phyloP scores from a whole-genome alignment of 2,888 invertebrate genomes.

The Nowickia ferox region DNA sequence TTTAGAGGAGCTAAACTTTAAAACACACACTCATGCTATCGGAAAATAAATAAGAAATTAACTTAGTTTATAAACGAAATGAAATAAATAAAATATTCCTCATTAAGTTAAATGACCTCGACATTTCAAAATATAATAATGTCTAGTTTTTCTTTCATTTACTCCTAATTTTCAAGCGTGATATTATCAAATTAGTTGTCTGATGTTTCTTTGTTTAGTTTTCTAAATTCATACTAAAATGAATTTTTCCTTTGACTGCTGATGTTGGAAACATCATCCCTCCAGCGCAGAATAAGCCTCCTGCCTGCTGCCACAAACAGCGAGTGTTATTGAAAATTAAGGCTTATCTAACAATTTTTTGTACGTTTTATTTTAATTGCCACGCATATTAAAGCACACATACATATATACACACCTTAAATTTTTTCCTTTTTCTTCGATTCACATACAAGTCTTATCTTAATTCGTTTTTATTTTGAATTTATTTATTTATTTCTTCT shows the following conservation, averaged over 20 bases:
- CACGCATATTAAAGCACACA: slow-evolving; percentile 44
- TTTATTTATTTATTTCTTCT: slow-evolving; percentile 50
- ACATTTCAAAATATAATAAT: slow-evolving; percentile 24
- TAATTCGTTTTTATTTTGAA: slow-evolving; percentile 48
- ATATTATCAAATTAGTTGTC: slow-evolving; percentile 68
- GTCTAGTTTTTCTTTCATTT: slow-evolving; percentile 4
- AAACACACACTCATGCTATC: neutral
- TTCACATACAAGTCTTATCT: slow-evolving; percentile 38
- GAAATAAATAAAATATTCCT: slow-evolving; percentile 11
- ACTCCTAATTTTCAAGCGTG: slow-evolving; percentile 57
- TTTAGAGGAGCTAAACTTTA: slow-evolving; percentile 10
- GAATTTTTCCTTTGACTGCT: slow-evolving; percentile 56
- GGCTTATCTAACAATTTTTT: slow-evolving; percentile 65
- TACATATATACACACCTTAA: neutral
- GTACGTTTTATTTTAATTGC: slow-evolving; percentile 79
- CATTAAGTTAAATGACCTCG: slow-evolving; percentile 56
- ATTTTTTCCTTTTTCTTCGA: neutral
- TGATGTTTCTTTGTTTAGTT: slow-evolving; percentile 41
- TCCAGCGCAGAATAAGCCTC: neutral
- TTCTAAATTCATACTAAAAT: slow-evolving; percentile 18
- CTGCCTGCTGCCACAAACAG: slow-evolving; percentile 33
- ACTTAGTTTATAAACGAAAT: slow-evolving; percentile 22
- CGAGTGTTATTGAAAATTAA: slow-evolving; percentile 47
- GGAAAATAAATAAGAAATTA: slow-evolving; percentile 1
- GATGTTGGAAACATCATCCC: slow-evolving; percentile 28